phyloP scores from a whole-genome alignment of 2,113 vertebrate genomes.

The Atrichornis clamosus region DNA sequence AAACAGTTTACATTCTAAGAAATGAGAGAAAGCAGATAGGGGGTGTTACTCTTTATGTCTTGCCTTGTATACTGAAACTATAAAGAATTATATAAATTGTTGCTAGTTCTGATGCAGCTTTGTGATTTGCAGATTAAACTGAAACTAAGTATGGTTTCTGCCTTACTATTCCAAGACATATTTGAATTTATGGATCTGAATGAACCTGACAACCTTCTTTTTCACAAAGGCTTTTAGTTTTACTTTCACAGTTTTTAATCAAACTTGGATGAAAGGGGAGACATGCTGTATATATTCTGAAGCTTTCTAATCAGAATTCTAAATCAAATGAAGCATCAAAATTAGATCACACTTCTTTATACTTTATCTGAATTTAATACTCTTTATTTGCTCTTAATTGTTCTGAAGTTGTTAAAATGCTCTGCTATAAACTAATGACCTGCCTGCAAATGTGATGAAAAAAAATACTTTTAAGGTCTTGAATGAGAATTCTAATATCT shows the following conservation, averaged over 20 bases:
- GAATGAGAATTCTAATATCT: neutral
- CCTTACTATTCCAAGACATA: neutral
- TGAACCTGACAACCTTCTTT: neutral
- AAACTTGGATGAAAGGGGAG: neutral
- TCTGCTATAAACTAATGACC: neutral
- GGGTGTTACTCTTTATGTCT: constrained; percentile 36
- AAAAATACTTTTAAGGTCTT: neutral
- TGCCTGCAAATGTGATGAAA: neutral
- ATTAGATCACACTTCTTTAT: neutral
- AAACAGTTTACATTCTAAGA: constrained; percentile 24
- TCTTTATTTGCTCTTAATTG: neutral
- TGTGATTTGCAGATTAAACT: constrained; percentile 12
- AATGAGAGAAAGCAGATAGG: constrained; percentile 41
- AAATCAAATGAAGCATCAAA: neutral
- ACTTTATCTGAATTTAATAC: neutral
- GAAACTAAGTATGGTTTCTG: neutral
- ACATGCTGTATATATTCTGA: neutral
- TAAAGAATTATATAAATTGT: constrained; percentile 39
- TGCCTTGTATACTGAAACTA: constrained; percentile 17
- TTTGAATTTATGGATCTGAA: neutral
- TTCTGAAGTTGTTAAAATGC: neutral
- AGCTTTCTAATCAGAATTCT: neutral
- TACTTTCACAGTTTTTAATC: neutral
- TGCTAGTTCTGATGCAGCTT: neutral
- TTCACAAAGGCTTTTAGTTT: neutral